A percentile compares a stretch with the other conserved stretches of the same genome.
phyloP scores from a whole-genome alignment of 2,113 vertebrate genomes.

The Harpagus bidentatus region DNA sequence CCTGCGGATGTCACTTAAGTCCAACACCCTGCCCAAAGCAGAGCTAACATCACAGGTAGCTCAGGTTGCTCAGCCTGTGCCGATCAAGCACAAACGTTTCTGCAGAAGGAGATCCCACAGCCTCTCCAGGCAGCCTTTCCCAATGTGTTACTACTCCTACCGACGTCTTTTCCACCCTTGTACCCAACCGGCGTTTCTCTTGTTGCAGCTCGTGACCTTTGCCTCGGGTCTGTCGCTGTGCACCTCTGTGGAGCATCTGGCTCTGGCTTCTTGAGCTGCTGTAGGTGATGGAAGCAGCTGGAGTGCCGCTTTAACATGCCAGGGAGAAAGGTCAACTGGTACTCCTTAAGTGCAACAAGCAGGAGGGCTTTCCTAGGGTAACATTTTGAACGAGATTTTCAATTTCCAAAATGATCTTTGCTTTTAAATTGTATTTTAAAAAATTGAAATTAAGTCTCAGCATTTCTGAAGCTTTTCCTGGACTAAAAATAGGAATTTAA shows the following conservation, averaged over 20 bases:
- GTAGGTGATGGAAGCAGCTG: neutral
- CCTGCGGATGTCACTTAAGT: neutral
- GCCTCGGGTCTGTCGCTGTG: neutral
- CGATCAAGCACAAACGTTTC: neutral
- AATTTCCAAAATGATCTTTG: neutral
- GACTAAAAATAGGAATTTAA: neutral
- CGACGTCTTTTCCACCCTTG: neutral
- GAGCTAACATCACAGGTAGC: neutral
- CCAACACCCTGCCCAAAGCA: neutral
- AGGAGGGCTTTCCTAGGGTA: neutral
- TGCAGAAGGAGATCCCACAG: neutral
- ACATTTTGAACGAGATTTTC: neutral
- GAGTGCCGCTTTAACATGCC: neutral
- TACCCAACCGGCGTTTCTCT: neutral
- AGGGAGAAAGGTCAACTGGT: neutral
- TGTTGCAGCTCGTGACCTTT: neutral
- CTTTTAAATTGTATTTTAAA: neutral
- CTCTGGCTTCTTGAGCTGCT: neutral
- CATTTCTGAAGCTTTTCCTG: neutral
- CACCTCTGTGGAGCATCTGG: rapidly evolving
- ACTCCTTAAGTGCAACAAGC: neutral
- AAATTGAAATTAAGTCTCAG: neutral
- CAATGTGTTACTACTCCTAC: neutral
- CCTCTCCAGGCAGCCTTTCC: neutral
- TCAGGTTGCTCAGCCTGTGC: neutral